Base-by-base conservation (phyloP, 2,888 invertebrate species). In the Meandrusa payeni region DNA sequence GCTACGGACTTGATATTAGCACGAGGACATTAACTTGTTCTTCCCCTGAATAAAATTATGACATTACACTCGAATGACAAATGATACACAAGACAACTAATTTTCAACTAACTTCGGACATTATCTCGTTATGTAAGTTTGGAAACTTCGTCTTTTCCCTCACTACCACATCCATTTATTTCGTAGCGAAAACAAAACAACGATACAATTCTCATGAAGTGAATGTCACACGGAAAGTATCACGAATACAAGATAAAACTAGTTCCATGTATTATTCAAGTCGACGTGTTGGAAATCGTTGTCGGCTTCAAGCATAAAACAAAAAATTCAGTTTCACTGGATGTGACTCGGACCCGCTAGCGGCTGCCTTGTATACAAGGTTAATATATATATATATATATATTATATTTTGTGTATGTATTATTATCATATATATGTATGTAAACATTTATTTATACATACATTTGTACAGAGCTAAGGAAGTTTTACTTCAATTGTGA, bases 161-260 rank as follows among this genome's bases (percentile, higher is more conserved):
- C 5, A n/a, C 26, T 13, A 9, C 22, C 5, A 5, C 6, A 13
- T 37, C 32, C 32, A 22, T 39, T 28, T 33, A 9, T 9, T 33
- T 17, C 15, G n/a, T 22, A 11, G 24, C 24, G 37, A 26, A 39
- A 39, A 34, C 44, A 33, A 33, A 39, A n/a, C 9, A 33, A 17
- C 15, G 23, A 33, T 28, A 46, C 41, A 22, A 31, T 46, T 37
- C 45, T 47, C 33, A 46, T 48, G 47, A 42, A 44, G 32, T 27
- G 41, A 29, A 47, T 47, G 45, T 52, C 47, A 46, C 34, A 36
- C 7, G 44, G 40, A 43, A 43, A 46, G 48, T 47, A 47, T 48
- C 50, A 54, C 52, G 54, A 52, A 55, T 51, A 57, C 55, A 54
- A 50, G 51, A 55, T 55, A 54, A 50, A 57, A 57, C 52, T 55